Percentiles rank a stretch among this genome's conserved stretches.
Evolutionary conservation across 2,113 vertebrate genomes (phyloP).

Genomic region (Dipodomys spectabilis): DNA sequence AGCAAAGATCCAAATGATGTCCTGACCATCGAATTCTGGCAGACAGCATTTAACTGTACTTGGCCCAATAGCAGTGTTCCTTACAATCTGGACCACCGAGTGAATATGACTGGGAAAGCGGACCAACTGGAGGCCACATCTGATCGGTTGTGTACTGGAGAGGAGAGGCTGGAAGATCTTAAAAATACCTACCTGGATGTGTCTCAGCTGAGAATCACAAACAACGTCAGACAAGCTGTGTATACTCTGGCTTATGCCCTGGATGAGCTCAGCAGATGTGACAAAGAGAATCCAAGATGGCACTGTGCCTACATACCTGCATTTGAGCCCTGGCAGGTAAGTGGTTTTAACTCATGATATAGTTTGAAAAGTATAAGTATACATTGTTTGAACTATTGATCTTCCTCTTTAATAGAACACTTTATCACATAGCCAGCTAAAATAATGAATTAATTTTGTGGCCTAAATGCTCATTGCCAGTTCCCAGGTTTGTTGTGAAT

Average conservation of each 20-base stretch:
- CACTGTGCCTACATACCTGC: conserved; percentile 86
- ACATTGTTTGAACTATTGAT: not conserved
- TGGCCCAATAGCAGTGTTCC: conserved; percentile 77
- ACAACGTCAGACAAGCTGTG: conserved; percentile 92
- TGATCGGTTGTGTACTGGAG: conserved; percentile 85
- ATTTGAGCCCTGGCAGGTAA: conserved; percentile 93
- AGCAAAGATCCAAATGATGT: conserved; percentile 78
- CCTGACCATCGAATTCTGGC: conserved; percentile 92
- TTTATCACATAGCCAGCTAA: not conserved
- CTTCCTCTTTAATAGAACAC: not conserved
- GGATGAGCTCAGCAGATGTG: conserved; percentile 87
- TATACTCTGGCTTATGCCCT: conserved; percentile 90
- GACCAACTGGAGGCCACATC: conserved; percentile 68
- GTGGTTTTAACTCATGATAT: not conserved
- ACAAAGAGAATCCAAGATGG: not conserved
- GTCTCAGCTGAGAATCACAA: conserved; percentile 90
- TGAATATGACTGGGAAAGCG: conserved; percentile 74
- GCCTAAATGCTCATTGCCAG: not conserved
- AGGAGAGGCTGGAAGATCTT: conserved; percentile 85
- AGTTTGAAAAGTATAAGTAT: not conserved
- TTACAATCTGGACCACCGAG: conserved; percentile 77
- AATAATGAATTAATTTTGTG: not conserved
- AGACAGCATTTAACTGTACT: conserved; percentile 91
- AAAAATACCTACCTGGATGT: conserved; percentile 90
- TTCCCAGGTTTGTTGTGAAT: not conserved